Evolutionary conservation across 2,797 vertebrate species (phyloP).

Genomic region (Lacerta bilineata): DNA sequence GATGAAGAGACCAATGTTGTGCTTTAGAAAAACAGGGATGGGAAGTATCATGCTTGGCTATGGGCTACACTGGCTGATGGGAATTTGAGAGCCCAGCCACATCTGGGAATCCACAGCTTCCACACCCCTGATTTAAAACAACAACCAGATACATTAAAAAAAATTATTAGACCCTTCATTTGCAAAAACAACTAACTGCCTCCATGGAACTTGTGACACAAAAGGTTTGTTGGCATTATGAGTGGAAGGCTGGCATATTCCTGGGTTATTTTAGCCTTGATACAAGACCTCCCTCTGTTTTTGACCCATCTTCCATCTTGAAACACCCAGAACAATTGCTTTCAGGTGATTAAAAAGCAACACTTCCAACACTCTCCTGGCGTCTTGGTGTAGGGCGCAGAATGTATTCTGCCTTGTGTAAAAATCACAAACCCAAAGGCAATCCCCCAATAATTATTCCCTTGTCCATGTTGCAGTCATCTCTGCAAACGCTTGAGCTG

Average conservation of each 20-base stretch:
- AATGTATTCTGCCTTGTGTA: neutral
- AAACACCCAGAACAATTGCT: neutral
- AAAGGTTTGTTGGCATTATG: neutral
- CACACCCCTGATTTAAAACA: neutral
- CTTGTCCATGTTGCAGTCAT: constrained; percentile 2
- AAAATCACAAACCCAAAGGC: neutral
- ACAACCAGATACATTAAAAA: neutral
- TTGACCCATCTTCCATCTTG: constrained; percentile 27
- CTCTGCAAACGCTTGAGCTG: constrained; percentile 49
- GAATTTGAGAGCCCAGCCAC: too few relatives aligned
- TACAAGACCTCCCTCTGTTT: neutral
- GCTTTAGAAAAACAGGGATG: neutral
- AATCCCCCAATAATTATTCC: neutral
- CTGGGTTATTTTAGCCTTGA: neutral
- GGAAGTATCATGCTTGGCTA: too few relatives aligned
- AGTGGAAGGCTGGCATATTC: neutral
- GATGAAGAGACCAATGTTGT: neutral
- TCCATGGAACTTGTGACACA: neutral
- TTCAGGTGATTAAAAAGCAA: neutral
- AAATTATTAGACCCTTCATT: neutral
- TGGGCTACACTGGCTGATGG: too few relatives aligned
- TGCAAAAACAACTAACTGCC: neutral
- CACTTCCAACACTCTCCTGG: neutral
- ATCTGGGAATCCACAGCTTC: too few relatives aligned
- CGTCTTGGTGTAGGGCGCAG: neutral